phyloP scores from a whole-genome alignment of 2,797 vertebrate genomes.

The Enteromius thamalakanensis region DNA sequence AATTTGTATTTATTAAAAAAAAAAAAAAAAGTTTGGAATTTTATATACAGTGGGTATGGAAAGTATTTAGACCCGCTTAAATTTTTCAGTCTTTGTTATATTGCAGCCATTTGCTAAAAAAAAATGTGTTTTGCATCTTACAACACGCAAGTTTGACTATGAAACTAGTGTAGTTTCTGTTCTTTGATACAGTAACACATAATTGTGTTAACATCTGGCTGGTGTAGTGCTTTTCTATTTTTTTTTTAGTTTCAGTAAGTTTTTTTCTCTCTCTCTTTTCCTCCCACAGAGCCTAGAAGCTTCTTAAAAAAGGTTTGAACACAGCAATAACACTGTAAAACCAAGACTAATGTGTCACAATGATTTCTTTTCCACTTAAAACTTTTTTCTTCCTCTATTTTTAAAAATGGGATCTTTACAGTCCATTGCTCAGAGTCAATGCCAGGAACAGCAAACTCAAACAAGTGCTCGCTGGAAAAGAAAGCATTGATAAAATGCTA shows the following conservation, averaged over 20 bases:
- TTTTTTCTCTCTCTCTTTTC: neutral
- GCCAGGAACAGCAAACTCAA: slow-evolving; percentile 27
- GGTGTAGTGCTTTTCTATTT: neutral
- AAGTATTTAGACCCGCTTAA: too few species aligned
- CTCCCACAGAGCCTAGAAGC: slow-evolving; percentile 6
- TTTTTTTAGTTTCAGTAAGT: neutral
- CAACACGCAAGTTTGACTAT: neutral
- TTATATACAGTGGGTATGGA: too few species aligned
- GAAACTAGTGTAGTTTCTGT: neutral
- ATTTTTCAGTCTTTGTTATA: too few species aligned
- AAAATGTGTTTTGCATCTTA: neutral
- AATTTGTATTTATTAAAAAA: neutral
- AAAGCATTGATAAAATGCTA: slow-evolving; percentile 38
- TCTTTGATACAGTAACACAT: slow-evolving; percentile 6
- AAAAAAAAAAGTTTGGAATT: too few species aligned
- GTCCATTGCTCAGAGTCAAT: slow-evolving; percentile 40
- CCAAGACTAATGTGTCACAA: slow-evolving; percentile 36
- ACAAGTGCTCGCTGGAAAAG: slow-evolving; percentile 27
- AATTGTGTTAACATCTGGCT: neutral
- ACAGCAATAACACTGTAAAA: neutral
- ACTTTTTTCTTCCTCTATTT: slow-evolving; percentile 3
- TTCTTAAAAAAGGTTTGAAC: neutral
- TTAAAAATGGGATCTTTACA: slow-evolving; percentile 35
- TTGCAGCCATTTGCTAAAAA: too few species aligned
- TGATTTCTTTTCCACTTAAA: slow-evolving; percentile 30